These are phyloP conservation scores for Anthoscopus minutus DNA, from an alignment of 2,113 vertebrate genomes.

Conservation along the genomic window DNA sequence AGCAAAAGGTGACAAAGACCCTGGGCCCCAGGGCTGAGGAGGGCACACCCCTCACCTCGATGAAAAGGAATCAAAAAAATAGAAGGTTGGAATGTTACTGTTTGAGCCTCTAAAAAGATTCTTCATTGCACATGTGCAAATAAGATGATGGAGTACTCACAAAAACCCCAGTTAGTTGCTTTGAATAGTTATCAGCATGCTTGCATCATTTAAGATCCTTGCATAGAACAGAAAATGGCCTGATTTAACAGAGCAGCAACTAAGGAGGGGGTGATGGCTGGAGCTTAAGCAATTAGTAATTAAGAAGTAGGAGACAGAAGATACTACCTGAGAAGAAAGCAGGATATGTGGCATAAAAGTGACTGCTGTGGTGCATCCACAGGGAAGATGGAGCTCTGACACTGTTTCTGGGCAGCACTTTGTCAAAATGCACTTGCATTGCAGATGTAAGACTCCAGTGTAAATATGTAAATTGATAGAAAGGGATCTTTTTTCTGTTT, in stretches of 20 bases:
- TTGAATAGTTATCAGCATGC: neutral
- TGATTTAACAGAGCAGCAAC: neutral
- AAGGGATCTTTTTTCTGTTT: neutral
- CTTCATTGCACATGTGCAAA: neutral
- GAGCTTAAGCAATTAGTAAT: neutral
- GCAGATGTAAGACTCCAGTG: neutral
- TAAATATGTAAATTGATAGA: neutral
- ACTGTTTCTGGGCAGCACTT: neutral
- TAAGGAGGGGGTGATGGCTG: neutral
- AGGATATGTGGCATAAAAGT: neutral
- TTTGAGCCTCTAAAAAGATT: neutral
- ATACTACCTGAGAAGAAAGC: neutral
- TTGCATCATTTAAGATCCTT: neutral
- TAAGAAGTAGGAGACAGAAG: neutral
- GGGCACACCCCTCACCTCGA: accelerated
- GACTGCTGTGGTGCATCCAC: neutral
- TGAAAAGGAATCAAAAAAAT: neutral
- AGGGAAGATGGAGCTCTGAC: neutral
- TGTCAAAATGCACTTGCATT: neutral
- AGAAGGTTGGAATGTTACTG: neutral
- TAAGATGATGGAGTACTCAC: neutral
- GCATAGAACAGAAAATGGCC: neutral
- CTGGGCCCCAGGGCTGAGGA: neutral
- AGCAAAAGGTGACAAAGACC: neutral
- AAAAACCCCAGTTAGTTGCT: neutral